Evolutionary conservation across 2,888 invertebrate genomes (phyloP).

Genomic region (Drosophila suboccidentalis): DNA sequence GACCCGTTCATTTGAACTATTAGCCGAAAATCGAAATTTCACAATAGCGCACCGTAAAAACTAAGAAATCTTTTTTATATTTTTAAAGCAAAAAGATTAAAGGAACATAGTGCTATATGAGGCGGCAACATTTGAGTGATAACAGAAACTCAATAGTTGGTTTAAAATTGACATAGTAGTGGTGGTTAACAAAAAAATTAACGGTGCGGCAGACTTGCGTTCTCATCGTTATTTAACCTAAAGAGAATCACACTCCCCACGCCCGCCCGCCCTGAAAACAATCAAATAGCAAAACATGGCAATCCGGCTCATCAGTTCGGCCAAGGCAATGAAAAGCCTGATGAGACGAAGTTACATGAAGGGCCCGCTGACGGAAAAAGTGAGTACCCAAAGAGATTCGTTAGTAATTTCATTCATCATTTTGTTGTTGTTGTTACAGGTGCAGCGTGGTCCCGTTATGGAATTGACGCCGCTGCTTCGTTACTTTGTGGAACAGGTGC

Average conservation of each 20-base stretch:
- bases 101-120: slow-evolving; percentile 53
- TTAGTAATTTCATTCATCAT: not conserved
- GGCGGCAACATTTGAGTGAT: slow-evolving; percentile 35
- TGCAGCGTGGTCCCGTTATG: slow-evolving; percentile 51
- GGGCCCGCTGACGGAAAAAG: slow-evolving; percentile 76
- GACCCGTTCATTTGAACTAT: not conserved
- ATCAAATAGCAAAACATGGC: slow-evolving; percentile 86
- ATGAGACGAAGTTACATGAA: slow-evolving; percentile 83
- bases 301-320: slow-evolving; percentile 88
- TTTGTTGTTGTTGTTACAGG: slow-evolving; percentile 26
- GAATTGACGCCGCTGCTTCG: slow-evolving; percentile 75
- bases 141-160: slow-evolving; percentile 28
- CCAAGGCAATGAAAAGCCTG: slow-evolving; percentile 87
- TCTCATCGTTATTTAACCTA: slow-evolving; percentile 74
- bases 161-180: slow-evolving; percentile 45
- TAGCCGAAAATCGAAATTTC: slow-evolving; percentile 69
- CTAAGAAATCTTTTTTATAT: slow-evolving; percentile 50
- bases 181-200: slow-evolving; percentile 25
- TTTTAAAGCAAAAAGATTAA: slow-evolving; percentile 45
- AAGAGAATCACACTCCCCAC: slow-evolving; percentile 31
- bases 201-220: slow-evolving; percentile 40
- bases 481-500: slow-evolving; percentile 77
- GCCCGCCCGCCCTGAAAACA: slow-evolving; percentile 27
- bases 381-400: slow-evolving; percentile 7
- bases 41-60: slow-evolving; percentile 68